A percentile compares a stretch with the other conserved stretches of the same genome.
Evolutionary conservation across 2,888 invertebrate genomes (phyloP).

Genomic region (Protonemura montana): DNA sequence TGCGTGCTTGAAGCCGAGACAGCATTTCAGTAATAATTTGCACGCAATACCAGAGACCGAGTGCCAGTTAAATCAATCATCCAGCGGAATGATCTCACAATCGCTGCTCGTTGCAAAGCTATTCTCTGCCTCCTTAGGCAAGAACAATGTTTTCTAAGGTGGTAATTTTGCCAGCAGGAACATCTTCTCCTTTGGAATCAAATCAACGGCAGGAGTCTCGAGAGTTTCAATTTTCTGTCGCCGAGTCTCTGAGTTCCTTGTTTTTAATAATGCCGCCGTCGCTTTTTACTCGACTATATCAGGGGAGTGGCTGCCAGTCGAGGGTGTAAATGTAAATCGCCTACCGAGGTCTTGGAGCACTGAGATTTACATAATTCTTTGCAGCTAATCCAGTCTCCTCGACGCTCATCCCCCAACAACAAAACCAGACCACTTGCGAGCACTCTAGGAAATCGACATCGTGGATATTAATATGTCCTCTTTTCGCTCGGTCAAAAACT

Average conservation of each 20-base stretch:
- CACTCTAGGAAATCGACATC: no score
- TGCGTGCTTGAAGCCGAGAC: background rate
- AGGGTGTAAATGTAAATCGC: background rate
- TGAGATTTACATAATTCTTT: constrained; percentile 4
- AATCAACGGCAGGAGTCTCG: background rate
- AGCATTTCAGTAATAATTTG: background rate
- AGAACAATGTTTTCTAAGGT: background rate
- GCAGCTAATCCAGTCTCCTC: background rate
- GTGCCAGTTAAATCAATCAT: background rate
- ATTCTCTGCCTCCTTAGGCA: background rate
- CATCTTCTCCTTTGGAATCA: background rate
- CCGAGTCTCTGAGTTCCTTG: background rate
- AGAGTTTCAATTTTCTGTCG: background rate
- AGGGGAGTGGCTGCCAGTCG: background rate
- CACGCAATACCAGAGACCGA: background rate
- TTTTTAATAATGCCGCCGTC: background rate
- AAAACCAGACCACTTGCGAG: no score
- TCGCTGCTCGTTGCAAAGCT: background rate
- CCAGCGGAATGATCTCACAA: background rate
- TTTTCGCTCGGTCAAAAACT: no score
- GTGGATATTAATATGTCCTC: no score
- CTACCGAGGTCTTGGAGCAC: background rate
- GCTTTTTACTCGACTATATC: background rate
- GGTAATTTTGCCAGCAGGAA: background rate
- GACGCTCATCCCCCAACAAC: no score